These are phyloP conservation scores for Limnephilus rhombicus DNA, from an alignment of 2,888 invertebrate species.

Conservation along the genomic window DNA sequence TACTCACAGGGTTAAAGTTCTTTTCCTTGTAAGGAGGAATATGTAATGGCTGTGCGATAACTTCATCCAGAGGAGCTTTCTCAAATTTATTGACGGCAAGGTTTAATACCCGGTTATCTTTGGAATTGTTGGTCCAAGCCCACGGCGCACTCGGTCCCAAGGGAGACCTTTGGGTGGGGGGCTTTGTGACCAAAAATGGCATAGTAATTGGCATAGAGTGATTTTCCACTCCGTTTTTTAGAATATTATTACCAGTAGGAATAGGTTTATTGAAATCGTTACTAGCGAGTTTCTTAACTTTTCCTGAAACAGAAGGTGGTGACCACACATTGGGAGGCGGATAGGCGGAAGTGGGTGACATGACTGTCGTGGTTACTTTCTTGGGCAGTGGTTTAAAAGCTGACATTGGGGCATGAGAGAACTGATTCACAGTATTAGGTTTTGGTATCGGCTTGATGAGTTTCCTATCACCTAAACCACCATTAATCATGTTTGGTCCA, in stretches of 20 bases:
- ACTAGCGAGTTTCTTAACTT: slow-evolving; percentile 54
- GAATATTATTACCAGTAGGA: slow-evolving; percentile 53
- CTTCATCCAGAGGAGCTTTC: slow-evolving; percentile 47
- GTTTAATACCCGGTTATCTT: slow-evolving; percentile 76
- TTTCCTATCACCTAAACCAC: slow-evolving; percentile 66
- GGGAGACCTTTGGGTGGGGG: slow-evolving; percentile 67
- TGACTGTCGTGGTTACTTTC: slow-evolving; percentile 71
- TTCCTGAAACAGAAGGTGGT: slow-evolving; percentile 71
- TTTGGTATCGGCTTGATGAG: slow-evolving; percentile 77
- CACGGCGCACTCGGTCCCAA: slow-evolving; percentile 72
- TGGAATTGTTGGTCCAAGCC: slow-evolving; percentile 72
- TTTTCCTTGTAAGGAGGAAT: slow-evolving; percentile 66
- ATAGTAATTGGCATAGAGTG: slow-evolving; percentile 41
- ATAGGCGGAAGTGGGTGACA: slow-evolving; percentile 71
- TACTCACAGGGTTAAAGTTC: slow-evolving; percentile 63
- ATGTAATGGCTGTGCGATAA: slow-evolving; percentile 48
- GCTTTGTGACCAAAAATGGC: slow-evolving; percentile 65
- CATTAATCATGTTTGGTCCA: slow-evolving; percentile 65
- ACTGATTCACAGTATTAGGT: slow-evolving; percentile 82
- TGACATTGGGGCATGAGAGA: slow-evolving; percentile 87
- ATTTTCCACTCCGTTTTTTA: slow-evolving; percentile 67
- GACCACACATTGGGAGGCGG: slow-evolving; percentile 72
- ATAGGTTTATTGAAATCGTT: slow-evolving; percentile 52
- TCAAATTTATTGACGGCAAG: slow-evolving; percentile 79
- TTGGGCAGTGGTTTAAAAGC: slow-evolving; percentile 82